These are phyloP conservation scores for Hiodon alosoides DNA, from an alignment of 2,113 vertebrate genomes.

Conservation along the genomic window DNA sequence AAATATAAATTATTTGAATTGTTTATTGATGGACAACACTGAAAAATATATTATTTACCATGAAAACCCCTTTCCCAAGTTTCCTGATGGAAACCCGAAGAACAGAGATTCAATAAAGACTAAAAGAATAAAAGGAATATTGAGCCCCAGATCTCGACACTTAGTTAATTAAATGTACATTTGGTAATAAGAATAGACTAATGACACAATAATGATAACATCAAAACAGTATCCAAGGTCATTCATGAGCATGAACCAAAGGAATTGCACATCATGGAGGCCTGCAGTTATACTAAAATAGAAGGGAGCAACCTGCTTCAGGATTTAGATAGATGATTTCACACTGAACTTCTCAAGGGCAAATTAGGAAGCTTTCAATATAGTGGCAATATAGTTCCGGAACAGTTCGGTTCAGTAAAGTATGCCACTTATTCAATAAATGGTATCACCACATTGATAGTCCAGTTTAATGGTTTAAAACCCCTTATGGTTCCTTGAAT, in stretches of 20 bases:
- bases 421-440: not conserved
- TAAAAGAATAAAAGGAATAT: no score
- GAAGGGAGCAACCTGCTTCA: conserved; percentile 42
- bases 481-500: conserved; percentile 36
- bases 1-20: no score
- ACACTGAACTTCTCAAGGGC: conserved; percentile 49
- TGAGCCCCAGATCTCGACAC: no score
- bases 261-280: conserved; percentile 55
- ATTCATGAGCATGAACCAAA: conserved; percentile 55
- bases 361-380: conserved; percentile 8
- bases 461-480: not conserved
- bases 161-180: not conserved
- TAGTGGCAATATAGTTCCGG: not conserved
- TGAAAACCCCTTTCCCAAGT: no score
- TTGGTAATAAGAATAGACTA: conserved; percentile 48
- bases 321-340: conserved; percentile 53
- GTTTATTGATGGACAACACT: no score
- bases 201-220: conserved; percentile 49
- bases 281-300: conserved; percentile 56
- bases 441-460: not conserved
- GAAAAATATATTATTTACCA: no score
- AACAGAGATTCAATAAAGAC: no score
- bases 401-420: not conserved
- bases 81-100: no score
- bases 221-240: conserved; percentile 42